Evolutionary conservation across 2,113 vertebrate genomes (phyloP), one percentile per base, ranked within the genome.

Genomic region (Nothoprocta pentlandii): DNA sequence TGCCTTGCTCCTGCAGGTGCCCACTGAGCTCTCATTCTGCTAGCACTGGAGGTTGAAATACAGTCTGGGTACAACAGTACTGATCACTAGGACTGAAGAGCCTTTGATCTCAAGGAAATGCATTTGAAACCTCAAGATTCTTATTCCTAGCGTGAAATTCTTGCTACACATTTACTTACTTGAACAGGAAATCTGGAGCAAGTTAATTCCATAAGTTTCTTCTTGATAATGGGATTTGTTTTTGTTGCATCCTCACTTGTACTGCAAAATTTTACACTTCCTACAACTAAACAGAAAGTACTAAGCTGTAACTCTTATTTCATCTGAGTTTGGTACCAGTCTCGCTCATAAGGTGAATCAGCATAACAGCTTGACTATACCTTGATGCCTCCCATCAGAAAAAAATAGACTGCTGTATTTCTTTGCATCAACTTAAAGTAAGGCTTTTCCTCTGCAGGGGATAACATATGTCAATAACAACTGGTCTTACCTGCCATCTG

Each of bases 401-500:
- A 64, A 67, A 87, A 85, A 92, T 19, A 39, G 13, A 0, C 80
- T 36, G 86, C 2, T 70, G 61, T 76, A 86, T 78, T 90, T 36
- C 66, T 81, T 42, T 13, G 49, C 19, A 54, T 30, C 10, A n/a
- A 36, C 30, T 88, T 80, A 76, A 63, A 66, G 62, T n/a, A 86
- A 95, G 53, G 39, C 41, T 92, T 88, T 69, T 87, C 30, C 44
- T 80, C 85, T 89, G 44, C 69, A 92, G 86, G 78, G 85, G 41
- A 68, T 36, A 64, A 76, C 3, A 12, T 32, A 78, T 49, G 54
- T 54, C 77, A 85, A 26, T 79, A 92, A 34, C 59, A 89, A 69
- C 12, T 51, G 53, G 64, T 59, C 96, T 96, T 96, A 99, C 99
- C 99, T 97, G 98, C 93, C 7, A 94, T 95, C 91, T 98, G 97